Evolutionary conservation across 2,888 invertebrate genomes (phyloP), one percentile per base, ranked within the genome.

Genomic region (Chrysomela aeneicollis): DNA sequence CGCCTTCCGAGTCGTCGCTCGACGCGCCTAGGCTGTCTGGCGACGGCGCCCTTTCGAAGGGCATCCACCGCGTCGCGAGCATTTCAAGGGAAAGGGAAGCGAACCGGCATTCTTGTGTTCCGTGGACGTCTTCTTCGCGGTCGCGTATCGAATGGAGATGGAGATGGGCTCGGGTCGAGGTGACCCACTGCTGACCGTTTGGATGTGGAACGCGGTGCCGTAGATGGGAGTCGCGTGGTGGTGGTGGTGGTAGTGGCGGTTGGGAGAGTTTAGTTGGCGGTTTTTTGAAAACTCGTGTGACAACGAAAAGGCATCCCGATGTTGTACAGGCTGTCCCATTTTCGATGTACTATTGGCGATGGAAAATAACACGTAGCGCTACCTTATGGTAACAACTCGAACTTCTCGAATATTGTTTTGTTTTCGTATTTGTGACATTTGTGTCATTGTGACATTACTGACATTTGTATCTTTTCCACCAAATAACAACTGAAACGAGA

Each of bases 11-110:
- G 3, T 47, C 72, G 69, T 67, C 72, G 35, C 57, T 69, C 3
- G 90, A 87, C 81, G 90, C 90, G 65, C 89, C 90, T 30, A 90
- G 84, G 69, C 89, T 89, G 78, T 90, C 90, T 55, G 90, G 80
- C 1, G 71, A 67, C 21, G 72, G 15, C 47, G 64, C 70, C 54
- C 67, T 71, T 18, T 71, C 70, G 37, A 66, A 64, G 18, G 58
- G 69, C 1, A 73, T 70, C 78, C 78, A 78, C 71, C 69, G 76
- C 49, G 61, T 65, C 61, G 73, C 74, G 59, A 70, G 73, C 77
- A 77, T 77, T 61, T 72, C 42, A 61, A 26, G 26, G 32, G 15
- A 21, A 32, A 47, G 26, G 30, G 12, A 47, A 0, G 42, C 18
- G 37, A 8, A 12, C 10, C 18, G 59, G 52, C 21, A 51, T 42